A percentile compares a stretch with the other conserved stretches of the same genome.
Evolutionary conservation across 2,113 vertebrate species (phyloP).

Genomic region (Sebastes schlegelii): DNA sequence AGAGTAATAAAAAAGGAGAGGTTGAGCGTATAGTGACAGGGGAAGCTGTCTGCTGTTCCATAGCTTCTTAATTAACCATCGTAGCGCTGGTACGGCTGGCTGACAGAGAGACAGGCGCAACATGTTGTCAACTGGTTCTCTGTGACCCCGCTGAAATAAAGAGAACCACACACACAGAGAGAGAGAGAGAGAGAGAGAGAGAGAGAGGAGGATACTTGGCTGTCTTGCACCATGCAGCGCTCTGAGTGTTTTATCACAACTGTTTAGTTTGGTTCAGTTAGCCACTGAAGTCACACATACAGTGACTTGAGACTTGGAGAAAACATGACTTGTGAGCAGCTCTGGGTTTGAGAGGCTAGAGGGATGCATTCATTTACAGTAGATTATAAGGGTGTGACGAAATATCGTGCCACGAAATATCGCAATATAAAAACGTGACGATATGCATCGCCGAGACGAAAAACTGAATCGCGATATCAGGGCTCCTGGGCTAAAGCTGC

Average conservation of each 20-base stretch:
- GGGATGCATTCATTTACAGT: too few species aligned
- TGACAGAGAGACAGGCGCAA: conserved; percentile 39
- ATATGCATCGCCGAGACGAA: too few species aligned
- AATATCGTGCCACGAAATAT: too few species aligned
- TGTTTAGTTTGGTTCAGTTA: not conserved
- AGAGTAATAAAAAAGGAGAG: conserved; percentile 77
- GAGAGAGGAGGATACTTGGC: conserved; percentile 8
- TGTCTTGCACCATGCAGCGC: not conserved
- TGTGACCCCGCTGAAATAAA: conserved; percentile 8
- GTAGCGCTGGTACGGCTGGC: not conserved
- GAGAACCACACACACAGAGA: not conserved
- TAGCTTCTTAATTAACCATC: conserved; percentile 64
- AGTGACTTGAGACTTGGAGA: too few species aligned
- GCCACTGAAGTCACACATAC: too few species aligned
- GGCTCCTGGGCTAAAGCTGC: too few species aligned
- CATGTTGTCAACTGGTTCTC: conserved; percentile 35
- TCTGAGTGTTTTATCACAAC: not conserved
- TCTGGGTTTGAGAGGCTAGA: too few species aligned
- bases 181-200: not conserved
- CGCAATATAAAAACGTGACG: too few species aligned
- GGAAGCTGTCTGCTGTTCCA: conserved; percentile 60
- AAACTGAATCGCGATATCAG: too few species aligned
- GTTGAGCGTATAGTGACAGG: conserved; percentile 59
- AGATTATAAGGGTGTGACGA: too few species aligned
- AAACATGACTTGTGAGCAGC: too few species aligned